These are phyloP conservation scores for Drosophila glabriapex DNA, from an alignment of 2,888 invertebrate species.

Conservation along the genomic window DNA sequence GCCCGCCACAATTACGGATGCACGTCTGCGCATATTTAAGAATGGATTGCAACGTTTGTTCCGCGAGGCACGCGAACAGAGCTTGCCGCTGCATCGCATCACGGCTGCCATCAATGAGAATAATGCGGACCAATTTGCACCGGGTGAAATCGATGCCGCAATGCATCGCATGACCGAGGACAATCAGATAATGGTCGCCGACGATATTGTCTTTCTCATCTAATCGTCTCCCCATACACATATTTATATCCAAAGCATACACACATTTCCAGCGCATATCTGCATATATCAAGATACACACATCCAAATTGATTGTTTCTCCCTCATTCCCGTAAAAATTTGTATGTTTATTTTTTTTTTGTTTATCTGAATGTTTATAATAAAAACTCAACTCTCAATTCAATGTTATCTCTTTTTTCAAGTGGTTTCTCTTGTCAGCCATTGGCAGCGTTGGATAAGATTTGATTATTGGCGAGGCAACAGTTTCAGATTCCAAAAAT, in stretches of 20 bases:
- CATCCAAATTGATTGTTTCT: background rate
- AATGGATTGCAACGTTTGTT: slow-evolving; percentile 91
- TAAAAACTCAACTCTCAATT: slow-evolving; percentile 25
- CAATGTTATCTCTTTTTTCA: background rate
- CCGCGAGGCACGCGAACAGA: slow-evolving; percentile 91
- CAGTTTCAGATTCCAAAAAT: background rate
- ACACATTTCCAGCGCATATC: slow-evolving; percentile 39
- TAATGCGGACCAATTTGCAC: slow-evolving; percentile 87
- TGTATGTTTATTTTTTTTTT: slow-evolving; percentile 29
- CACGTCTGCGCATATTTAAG: slow-evolving; percentile 89
- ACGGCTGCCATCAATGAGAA: slow-evolving; percentile 89
- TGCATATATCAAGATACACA: background rate
- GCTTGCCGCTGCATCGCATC: slow-evolving; percentile 89
- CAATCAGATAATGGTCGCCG: slow-evolving; percentile 96
- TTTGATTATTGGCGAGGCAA: slow-evolving; percentile 2
- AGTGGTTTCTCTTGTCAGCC: background rate
- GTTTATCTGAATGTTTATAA: slow-evolving; percentile 42
- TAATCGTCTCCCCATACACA: slow-evolving; percentile 84
- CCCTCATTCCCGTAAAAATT: slow-evolving; percentile 20
- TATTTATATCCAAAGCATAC: slow-evolving; percentile 1
- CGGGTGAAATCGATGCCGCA: slow-evolving; percentile 91
- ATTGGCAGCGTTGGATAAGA: slow-evolving; percentile 5
- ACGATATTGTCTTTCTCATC: slow-evolving; percentile 93
- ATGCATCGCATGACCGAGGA: slow-evolving; percentile 93
- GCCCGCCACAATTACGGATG: slow-evolving; percentile 85